These are phyloP conservation scores for Myripristis murdjan DNA, from an alignment of 2,797 vertebrate genomes.

Conservation along the genomic window DNA sequence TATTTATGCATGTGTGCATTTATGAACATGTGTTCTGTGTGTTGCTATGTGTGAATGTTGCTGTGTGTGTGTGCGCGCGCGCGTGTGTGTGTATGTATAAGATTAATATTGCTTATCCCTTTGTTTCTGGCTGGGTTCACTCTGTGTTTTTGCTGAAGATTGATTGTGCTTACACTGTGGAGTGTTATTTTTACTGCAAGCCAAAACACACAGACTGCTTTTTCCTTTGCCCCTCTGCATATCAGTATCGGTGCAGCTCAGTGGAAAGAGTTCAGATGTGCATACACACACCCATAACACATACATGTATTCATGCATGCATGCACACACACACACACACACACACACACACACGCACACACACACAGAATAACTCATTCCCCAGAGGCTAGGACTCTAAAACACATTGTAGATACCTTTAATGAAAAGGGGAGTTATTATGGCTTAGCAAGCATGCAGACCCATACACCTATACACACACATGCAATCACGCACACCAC, in stretches of 20 bases:
- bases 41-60: neutral
- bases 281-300: constrained; percentile 9
- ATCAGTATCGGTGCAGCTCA: too few relatives aligned
- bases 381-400: constrained; percentile 33
- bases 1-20: constrained; percentile 1
- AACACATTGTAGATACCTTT: constrained; percentile 34
- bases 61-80: constrained; percentile 13
- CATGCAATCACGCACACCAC: constrained; percentile 33
- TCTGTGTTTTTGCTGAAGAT: constrained; percentile 9
- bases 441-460: constrained; percentile 31
- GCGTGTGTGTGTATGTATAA: neutral
- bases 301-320: too few relatives aligned
- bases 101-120: constrained; percentile 4
- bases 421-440: constrained; percentile 39
- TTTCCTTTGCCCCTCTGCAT: too few relatives aligned
- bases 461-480: constrained; percentile 48
- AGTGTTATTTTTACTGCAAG: constrained; percentile 28
- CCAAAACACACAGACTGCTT: constrained; percentile 2
- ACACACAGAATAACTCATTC: neutral
- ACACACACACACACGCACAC: constrained; percentile 14
- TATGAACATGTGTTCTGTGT: neutral
- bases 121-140: constrained; percentile 18
- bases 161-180: constrained; percentile 26
- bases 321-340: constrained; percentile 5
- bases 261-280: neutral